Evolutionary conservation across 2,888 invertebrate species (phyloP).

Genomic region (Boloria selene): DNA sequence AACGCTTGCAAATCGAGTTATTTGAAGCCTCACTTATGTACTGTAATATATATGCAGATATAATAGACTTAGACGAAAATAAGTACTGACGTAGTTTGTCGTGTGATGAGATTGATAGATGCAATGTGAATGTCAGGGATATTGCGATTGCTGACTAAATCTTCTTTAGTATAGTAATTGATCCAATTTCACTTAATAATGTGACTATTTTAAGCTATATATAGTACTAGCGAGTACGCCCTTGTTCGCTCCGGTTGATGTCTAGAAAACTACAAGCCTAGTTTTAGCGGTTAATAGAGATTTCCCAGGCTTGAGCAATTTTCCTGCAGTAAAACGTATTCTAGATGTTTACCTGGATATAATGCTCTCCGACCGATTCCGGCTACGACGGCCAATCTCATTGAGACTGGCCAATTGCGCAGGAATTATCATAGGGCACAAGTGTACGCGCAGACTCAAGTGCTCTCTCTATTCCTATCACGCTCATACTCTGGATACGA

Average conservation of each 20-base stretch:
- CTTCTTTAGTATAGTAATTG: slow-evolving; percentile 1
- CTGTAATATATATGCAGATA: slow-evolving; percentile 46
- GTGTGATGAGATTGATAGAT: slow-evolving; percentile 17
- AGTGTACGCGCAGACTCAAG: too few relatives aligned
- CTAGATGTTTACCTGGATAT: too few relatives aligned
- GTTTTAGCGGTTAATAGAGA: neutral
- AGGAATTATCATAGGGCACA: too few relatives aligned
- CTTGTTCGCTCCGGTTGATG: too few relatives aligned
- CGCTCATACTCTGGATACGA: too few relatives aligned
- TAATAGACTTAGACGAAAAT: slow-evolving; percentile 33
- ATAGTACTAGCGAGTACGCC: neutral
- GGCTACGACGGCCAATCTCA: too few relatives aligned
- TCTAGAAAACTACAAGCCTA: too few relatives aligned
- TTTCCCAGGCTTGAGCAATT: too few relatives aligned
- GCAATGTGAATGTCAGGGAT: slow-evolving; percentile 30
- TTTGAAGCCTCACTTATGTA: slow-evolving; percentile 64
- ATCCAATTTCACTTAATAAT: slow-evolving; percentile 8
- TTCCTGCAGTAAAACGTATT: too few relatives aligned
- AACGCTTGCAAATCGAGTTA: slow-evolving; percentile 72
- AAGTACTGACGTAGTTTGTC: slow-evolving; percentile 26
- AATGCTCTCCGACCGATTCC: too few relatives aligned
- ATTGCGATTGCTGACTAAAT: neutral
- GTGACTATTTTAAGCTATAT: neutral
- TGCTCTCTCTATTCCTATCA: too few relatives aligned
- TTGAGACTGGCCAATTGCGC: too few relatives aligned